A percentile compares a stretch with the other conserved stretches of the same genome.
Conservation (phyloP, 2,797 vertebrate genomes). For the Okamejei kenojei region DNA sequence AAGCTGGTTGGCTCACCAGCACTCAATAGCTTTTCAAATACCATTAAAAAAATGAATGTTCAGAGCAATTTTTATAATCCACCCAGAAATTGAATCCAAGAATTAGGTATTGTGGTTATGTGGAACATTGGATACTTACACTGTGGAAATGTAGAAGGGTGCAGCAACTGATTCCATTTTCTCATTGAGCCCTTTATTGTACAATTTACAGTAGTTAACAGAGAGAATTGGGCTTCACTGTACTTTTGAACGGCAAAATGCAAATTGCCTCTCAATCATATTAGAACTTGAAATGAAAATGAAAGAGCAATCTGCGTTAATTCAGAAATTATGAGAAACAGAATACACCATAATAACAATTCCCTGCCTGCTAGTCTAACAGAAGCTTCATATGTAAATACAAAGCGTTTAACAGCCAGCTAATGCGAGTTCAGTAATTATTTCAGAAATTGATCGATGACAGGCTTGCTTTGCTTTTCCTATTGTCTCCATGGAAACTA, state of each 20-base stretch:
- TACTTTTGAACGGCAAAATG: neutral
- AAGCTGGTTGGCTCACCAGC: neutral
- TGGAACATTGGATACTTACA: neutral
- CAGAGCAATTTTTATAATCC: neutral
- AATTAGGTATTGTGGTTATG: neutral
- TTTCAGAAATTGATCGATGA: slow-evolving; percentile 27
- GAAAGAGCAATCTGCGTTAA: neutral
- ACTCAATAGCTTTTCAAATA: neutral
- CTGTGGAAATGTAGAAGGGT: neutral
- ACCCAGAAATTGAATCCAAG: neutral
- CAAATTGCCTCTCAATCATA: too few relatives aligned
- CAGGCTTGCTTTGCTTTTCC: neutral
- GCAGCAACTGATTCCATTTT: neutral
- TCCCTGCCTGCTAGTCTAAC: neutral
- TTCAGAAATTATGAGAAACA: neutral
- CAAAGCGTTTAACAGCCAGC: neutral
- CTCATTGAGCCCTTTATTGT: neutral
- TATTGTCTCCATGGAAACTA: slow-evolving; percentile 14
- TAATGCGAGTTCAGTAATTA: slow-evolving; percentile 10
- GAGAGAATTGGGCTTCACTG: neutral
- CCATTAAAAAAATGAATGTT: neutral
- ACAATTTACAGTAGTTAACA: neutral
- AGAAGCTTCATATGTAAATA: slow-evolving; percentile 1
- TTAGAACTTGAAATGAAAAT: neutral
- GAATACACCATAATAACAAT: neutral